Conservation (phyloP, 1,140 invertebrate species). For the Bombus superbus region DNA sequence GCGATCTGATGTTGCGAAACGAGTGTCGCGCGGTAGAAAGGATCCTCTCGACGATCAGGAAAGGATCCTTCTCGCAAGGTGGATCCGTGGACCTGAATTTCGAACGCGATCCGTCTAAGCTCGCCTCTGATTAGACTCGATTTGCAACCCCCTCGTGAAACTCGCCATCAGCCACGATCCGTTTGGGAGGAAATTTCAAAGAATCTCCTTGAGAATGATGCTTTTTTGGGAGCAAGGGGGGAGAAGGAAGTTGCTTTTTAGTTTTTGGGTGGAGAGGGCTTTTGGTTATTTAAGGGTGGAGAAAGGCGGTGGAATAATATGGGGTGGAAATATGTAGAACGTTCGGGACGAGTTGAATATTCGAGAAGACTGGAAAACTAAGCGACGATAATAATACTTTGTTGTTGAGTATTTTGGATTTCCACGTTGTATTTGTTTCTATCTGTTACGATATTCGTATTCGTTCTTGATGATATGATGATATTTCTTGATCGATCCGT, state of each 20-base stretch:
- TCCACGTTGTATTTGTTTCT: too few species aligned
- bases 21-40: conserved; percentile 48
- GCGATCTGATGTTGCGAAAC: conserved; percentile 49
- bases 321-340: neutral
- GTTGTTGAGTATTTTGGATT: too few species aligned
- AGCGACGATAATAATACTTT: too few species aligned
- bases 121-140: conserved; percentile 56
- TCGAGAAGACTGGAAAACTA: neutral
- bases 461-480: too few species aligned
- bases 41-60: conserved; percentile 54
- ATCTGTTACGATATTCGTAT: too few species aligned
- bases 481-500: too few species aligned
- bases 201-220: neutral
- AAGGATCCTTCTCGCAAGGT: conserved; percentile 55
- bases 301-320: too few species aligned
- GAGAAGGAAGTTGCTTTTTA: neutral
- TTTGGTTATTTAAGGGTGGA: neutral
- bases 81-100: conserved; percentile 10
- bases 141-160: conserved; percentile 14
- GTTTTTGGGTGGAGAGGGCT: neutral
- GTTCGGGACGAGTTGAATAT: neutral
- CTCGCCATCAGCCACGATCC: neutral
- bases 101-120: conserved; percentile 40
- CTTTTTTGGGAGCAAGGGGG: neutral
- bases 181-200: neutral